These are phyloP conservation scores for Oceanodroma leucorhoa DNA, from an alignment of 2,797 vertebrate genomes.

Conservation along the genomic window DNA sequence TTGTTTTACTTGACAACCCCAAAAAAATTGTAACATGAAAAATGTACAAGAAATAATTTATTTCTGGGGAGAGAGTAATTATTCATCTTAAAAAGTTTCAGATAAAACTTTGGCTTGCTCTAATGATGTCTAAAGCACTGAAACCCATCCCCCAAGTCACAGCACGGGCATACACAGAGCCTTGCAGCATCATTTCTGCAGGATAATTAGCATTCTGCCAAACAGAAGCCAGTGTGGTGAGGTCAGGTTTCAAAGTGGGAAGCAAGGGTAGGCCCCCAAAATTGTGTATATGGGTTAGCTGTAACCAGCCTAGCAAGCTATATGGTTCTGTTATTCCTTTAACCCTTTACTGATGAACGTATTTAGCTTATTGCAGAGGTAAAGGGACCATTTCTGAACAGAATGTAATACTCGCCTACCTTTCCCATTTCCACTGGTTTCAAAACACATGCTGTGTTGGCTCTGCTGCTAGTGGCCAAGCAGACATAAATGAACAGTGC, in stretches of 20 bases:
- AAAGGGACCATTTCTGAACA: neutral
- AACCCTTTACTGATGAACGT: neutral
- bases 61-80: slow-evolving; percentile 11
- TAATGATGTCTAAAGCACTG: neutral
- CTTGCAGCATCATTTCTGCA: neutral
- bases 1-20: slow-evolving; percentile 6
- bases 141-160: neutral
- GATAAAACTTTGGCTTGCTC: neutral
- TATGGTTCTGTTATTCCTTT: neutral
- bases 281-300: neutral
- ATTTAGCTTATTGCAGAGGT: neutral
- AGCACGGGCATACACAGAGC: neutral
- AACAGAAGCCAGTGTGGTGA: neutral
- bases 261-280: neutral
- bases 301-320: neutral
- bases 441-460: neutral
- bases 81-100: slow-evolving; percentile 39
- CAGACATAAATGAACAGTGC: neutral
- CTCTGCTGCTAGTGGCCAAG: neutral
- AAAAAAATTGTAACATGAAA: slow-evolving; percentile 43
- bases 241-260: slow-evolving; percentile 35
- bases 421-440: neutral
- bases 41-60: slow-evolving; percentile 41
- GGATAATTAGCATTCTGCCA: slow-evolving; percentile 19
- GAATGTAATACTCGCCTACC: neutral